These are phyloP conservation scores for Anolis apletophallus DNA, from an alignment of 2,797 vertebrate species.

Conservation along the genomic window DNA sequence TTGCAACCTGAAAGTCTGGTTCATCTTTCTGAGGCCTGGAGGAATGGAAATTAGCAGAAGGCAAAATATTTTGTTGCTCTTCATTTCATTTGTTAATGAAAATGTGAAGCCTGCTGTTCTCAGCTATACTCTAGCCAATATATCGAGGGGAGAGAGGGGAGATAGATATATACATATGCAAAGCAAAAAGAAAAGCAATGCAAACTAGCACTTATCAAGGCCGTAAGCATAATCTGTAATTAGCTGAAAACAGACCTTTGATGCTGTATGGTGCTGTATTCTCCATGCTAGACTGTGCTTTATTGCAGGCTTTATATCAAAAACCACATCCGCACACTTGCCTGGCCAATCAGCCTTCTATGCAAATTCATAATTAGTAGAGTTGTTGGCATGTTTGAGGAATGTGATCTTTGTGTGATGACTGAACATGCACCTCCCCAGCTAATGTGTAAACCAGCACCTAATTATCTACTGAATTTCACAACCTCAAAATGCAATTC, in stretches of 20 bases:
- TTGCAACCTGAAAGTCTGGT: background rate
- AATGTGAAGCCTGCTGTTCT: slow-evolving; percentile 11
- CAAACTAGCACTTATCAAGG: slow-evolving; percentile 5
- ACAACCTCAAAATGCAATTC: background rate
- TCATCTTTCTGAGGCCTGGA: background rate
- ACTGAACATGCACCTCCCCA: too few relatives aligned
- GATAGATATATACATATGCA: slow-evolving; percentile 9
- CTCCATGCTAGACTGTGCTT: background rate
- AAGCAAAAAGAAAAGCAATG: background rate
- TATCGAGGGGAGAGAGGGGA: background rate
- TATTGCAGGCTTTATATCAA: background rate
- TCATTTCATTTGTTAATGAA: slow-evolving; percentile 27
- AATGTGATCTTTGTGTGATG: background rate
- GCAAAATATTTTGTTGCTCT: background rate
- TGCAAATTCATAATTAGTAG: background rate
- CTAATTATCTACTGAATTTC: background rate
- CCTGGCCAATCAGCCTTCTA: background rate
- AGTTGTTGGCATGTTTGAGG: background rate
- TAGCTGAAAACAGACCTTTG: slow-evolving; percentile 4
- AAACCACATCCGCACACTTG: too few relatives aligned
- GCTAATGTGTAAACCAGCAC: background rate
- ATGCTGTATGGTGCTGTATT: background rate
- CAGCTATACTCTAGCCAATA: background rate
- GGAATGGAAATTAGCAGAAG: slow-evolving; percentile 9
- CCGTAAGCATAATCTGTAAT: slow-evolving; percentile 18